Base-by-base conservation (phyloP, 2,797 vertebrate species). In the Cyprinodon diabolis region DNA sequence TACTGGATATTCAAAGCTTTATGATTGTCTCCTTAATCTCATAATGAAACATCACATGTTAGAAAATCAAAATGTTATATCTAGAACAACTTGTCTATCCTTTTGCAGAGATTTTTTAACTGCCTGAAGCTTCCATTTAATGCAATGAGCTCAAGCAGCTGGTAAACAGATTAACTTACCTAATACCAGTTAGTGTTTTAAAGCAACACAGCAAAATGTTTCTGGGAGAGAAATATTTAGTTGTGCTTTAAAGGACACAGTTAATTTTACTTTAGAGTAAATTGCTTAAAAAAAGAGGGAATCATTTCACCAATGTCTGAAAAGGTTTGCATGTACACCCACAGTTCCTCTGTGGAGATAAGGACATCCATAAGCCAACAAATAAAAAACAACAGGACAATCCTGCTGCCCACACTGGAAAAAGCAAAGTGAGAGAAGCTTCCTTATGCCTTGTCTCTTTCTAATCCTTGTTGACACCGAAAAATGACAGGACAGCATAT, bases 321-420 rank as follows among this genome's bases (percentile, higher is more conserved):
- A 63, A 19, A n/a, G 35, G 62, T 45, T n/a, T 45, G 21, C 40
- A 43, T 45, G n/a, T 10, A 43, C 6, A 63, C 21, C 60, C 40
- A 45, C 60, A 1, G 45, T 45, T 63, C 21, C 37, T 63, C 40
- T 6, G 19, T 7, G 60, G 43, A n/a, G 21, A 43, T 45, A n/a
- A 63, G 37, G 40, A 63, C 40, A n/a, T n/a, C 37, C 40, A 63
- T 63, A n/a, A 63, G 37, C 60, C 60, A 45, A 45, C 5, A 45
- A 63, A 11, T 43, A 63, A 63, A 63, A 63, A 19, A 63, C 19
- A 21, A 45, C 19, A 43, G 40, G 37, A 23, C 66, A 43, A 21
- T 71, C 71, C 68, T 68, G 25, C 37, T 67, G 23, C 30, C 45
- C 19, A 43, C 60, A n/a, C 60, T 23, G 21, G 40, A 21, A 63